Evolutionary conservation across 2,888 invertebrate genomes (phyloP).

Genomic region (Drosophila peninsularis): DNA sequence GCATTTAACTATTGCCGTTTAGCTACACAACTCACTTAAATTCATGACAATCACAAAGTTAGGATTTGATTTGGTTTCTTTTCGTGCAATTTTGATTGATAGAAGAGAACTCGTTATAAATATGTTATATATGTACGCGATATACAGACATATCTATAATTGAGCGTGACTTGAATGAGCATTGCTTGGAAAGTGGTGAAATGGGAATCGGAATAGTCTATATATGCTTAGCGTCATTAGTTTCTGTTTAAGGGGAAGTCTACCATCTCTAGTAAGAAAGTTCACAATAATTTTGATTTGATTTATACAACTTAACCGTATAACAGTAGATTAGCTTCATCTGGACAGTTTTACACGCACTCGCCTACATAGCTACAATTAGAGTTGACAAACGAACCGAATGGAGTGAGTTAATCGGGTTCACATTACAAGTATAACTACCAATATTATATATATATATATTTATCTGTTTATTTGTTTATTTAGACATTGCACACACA

Average conservation of each 20-base stretch:
- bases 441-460: constrained; percentile 8
- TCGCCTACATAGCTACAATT: constrained; percentile 25
- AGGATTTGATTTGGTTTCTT: constrained; percentile 66
- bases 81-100: constrained; percentile 27
- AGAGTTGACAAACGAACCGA: constrained; percentile 26
- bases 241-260: constrained; percentile 29
- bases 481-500: constrained; percentile 5
- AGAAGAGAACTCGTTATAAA: constrained; percentile 9
- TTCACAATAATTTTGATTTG: background rate
- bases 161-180: constrained; percentile 25
- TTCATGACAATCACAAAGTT: constrained; percentile 78
- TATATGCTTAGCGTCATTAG: constrained; percentile 7
- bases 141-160: constrained; percentile 13
- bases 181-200: background rate
- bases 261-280: constrained; percentile 53
- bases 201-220: constrained; percentile 4
- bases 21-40: constrained; percentile 64
- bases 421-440: constrained; percentile 11
- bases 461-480: constrained; percentile 14
- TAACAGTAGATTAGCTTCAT: constrained; percentile 4
- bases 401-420: constrained; percentile 21
- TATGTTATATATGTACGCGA: background rate
- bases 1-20: constrained; percentile 51
- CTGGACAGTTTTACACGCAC: constrained; percentile 22
- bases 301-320: constrained; percentile 19